phyloP scores from a whole-genome alignment of 2,113 vertebrate species.

The Amblyopsis rosae region DNA sequence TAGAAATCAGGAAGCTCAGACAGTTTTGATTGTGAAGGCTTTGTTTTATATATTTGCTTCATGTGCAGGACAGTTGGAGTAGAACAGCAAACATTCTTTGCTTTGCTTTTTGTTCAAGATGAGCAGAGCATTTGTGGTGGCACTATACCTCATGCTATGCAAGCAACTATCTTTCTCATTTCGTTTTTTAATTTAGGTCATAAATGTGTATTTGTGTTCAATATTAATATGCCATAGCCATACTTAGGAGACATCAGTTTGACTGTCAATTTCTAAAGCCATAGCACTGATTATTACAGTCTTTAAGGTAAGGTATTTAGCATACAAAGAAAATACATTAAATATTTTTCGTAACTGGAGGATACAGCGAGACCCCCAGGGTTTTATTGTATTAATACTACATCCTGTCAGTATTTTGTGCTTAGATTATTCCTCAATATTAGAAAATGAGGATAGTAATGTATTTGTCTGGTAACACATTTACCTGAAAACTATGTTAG shows the following conservation, averaged over 20 bases:
- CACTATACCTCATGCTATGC: slow-evolving; percentile 69
- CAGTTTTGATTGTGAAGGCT: slow-evolving; percentile 9
- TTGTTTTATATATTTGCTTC: slow-evolving; percentile 17
- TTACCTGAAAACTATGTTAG: slow-evolving; percentile 20
- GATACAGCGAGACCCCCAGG: slow-evolving; percentile 19
- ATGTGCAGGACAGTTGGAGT: slow-evolving; percentile 24
- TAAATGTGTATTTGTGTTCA: slow-evolving; percentile 15
- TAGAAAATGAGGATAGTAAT: slow-evolving; percentile 34
- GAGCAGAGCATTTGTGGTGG: slow-evolving; percentile 37
- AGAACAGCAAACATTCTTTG: slow-evolving; percentile 16
- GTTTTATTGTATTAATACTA: slow-evolving; percentile 68
- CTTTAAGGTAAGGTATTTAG: slow-evolving; percentile 45
- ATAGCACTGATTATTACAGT: slow-evolving; percentile 69
- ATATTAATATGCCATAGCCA: neutral
- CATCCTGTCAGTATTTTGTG: slow-evolving; percentile 77
- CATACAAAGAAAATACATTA: slow-evolving; percentile 36
- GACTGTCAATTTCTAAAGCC: slow-evolving; percentile 46
- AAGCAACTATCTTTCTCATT: slow-evolving; percentile 49
- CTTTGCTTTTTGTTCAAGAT: slow-evolving; percentile 32
- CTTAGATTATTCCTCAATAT: slow-evolving; percentile 51
- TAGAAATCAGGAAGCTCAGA: slow-evolving; percentile 22
- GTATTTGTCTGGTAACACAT: slow-evolving; percentile 42
- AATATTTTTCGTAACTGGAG: slow-evolving; percentile 30
- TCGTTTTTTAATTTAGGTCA: slow-evolving; percentile 14
- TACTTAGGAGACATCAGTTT: neutral